Conservation (phyloP, 1,140 invertebrate genomes). For the Mylabris phalerata region DNA sequence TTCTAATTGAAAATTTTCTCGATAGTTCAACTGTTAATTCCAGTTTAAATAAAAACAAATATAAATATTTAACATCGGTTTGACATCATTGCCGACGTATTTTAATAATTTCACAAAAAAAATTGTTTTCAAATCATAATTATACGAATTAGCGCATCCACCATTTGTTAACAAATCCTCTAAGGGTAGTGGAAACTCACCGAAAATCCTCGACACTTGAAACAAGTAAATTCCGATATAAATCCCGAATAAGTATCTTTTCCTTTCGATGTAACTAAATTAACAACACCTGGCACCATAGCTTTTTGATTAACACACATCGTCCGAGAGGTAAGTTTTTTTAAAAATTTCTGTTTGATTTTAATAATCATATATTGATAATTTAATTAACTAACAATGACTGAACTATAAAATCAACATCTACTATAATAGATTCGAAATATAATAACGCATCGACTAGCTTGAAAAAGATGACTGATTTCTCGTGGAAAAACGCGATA, state of each 20-base stretch:
- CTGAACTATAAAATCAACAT: no score
- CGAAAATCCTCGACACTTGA: conserved; percentile 37
- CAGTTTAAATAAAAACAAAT: background rate
- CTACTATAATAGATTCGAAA: no score
- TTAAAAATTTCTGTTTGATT: no score
- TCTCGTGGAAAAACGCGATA: conserved; percentile 5
- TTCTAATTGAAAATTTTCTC: no score
- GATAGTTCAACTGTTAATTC: no score
- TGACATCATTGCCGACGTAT: background rate
- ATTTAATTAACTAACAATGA: no score
- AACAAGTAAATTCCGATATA: conserved; percentile 38
- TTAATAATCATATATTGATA: no score
- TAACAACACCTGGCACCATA: conserved; percentile 40
- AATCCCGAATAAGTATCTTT: conserved; percentile 39
- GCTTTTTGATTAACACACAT: conserved; percentile 39
- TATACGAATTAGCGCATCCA: background rate
- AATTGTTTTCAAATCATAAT: background rate
- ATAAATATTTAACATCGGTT: background rate
- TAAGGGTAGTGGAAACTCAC: conserved; percentile 23
- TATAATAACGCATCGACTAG: no score
- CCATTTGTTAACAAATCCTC: background rate
- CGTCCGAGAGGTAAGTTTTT: background rate
- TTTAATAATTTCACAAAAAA: background rate
- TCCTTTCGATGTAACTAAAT: conserved; percentile 39
- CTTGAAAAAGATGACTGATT: conserved; percentile 4